These are phyloP conservation scores for Heteromyza rotundicornis DNA, from an alignment of 2,888 invertebrate species.

Conservation along the genomic window DNA sequence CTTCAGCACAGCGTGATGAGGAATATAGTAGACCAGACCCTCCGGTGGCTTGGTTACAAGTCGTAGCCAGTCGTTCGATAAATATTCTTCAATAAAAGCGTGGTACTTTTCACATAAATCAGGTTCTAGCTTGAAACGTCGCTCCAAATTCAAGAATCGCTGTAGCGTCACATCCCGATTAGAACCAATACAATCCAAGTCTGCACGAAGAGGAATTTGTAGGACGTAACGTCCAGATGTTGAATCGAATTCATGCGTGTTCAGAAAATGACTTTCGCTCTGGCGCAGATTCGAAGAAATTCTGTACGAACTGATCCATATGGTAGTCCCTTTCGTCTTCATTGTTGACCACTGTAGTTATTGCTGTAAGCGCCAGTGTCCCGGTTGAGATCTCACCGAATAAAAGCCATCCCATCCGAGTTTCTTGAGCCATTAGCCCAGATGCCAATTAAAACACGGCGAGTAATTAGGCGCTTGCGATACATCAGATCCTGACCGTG, in stretches of 20 bases:
- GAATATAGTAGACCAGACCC: not conserved
- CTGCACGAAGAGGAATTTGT: not conserved
- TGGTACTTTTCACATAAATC: slow-evolving; percentile 1
- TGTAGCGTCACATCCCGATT: not conserved
- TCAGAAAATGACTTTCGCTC: not conserved
- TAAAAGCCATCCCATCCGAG: not conserved
- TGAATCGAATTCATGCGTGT: not conserved
- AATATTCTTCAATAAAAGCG: not conserved
- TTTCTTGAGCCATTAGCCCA: not conserved
- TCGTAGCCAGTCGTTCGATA: slow-evolving; percentile 9
- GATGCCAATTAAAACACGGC: not conserved
- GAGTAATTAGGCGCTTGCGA: not conserved
- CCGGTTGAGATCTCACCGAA: not conserved
- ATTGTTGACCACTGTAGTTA: not conserved
- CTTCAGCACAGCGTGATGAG: slow-evolving; percentile 14
- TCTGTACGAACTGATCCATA: not conserved
- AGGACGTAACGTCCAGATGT: not conserved
- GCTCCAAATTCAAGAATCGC: slow-evolving; percentile 6
- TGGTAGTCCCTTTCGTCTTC: not conserved
- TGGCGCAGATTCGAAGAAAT: not conserved
- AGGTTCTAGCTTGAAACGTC: slow-evolving; percentile 7
- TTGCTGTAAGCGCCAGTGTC: not conserved
- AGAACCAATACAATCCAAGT: not conserved
- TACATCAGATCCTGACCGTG: not conserved
- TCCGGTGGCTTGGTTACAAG: slow-evolving; percentile 4